Evolutionary conservation across 2,113 vertebrate species (phyloP), one percentile per base, ranked within the genome.

Genomic region (Triplophysa rosa): DNA sequence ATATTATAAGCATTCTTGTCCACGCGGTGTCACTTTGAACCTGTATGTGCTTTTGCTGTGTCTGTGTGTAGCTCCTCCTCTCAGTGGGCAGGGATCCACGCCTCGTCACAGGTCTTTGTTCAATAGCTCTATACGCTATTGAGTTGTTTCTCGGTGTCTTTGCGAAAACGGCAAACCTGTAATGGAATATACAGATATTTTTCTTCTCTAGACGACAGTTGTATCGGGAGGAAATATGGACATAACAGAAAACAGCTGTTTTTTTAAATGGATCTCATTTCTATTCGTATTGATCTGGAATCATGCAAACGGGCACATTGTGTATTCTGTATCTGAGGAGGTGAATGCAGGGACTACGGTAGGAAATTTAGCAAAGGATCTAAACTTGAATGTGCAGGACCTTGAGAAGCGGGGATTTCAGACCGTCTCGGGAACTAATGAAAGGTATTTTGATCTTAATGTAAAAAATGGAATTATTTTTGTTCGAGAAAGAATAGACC

Each of bases 391-490:
- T 67, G 45, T 75, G n/a, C 54, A 72, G 42, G 81, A 83, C 37
- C 45, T 83, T n/a, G 77, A 74, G 16, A 23, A 56, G 2, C 64
- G 77, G 33, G 54, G 26, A 47, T 67, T 83, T 75, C 77, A 83
- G 52, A 79, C 79, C 13, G 69, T 67, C 11, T 13, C 76, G 4
- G 81, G 77, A 49, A 59, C 78, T 7, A 80, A 78, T 23, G 72
- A 67, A 40, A 79, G 33, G 59, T 86, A 84, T 84, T 86, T 86
- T 45, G 74, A 86, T 24, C 40, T 84, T 29, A 82, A 86, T 59
- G 4, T 37, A 17, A 83, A 83, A 29, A 83, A 78, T 0, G 85
- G 85, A 26, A 47, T 67, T 2, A 9, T 86, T 1, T 63, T 63
- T 47, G 74, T 83, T 4, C 78, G 14, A 14, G 83, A 86, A 4